Percentiles rank a stretch among this genome's conserved stretches.
Evolutionary conservation across 2,888 invertebrate genomes (phyloP).

Genomic region (Therioaphis trifolii): DNA sequence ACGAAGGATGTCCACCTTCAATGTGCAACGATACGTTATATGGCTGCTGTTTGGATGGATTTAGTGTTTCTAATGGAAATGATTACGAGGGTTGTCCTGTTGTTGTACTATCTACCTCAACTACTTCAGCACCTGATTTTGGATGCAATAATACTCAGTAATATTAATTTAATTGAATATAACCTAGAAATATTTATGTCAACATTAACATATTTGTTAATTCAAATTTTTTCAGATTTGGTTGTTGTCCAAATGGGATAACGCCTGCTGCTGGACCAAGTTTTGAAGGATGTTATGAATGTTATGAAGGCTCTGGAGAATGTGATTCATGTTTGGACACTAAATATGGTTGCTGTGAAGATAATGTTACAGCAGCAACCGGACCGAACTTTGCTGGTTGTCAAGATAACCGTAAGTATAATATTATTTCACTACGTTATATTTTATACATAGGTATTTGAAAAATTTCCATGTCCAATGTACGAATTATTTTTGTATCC

Average conservation of each 20-base stretch:
- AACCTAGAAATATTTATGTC: background rate
- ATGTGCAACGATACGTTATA: conserved; percentile 83
- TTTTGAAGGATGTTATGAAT: conserved; percentile 71
- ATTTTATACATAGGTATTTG: no score
- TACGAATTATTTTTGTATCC: no score
- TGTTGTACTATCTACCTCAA: background rate
- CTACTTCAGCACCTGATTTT: conserved; percentile 25
- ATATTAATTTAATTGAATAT: conserved; percentile 16
- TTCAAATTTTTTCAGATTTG: conserved; percentile 71
- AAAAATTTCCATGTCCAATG: no score
- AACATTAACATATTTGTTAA: conserved; percentile 1
- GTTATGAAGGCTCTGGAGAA: conserved; percentile 63
- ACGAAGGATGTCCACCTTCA: conserved; percentile 81
- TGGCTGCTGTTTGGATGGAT: conserved; percentile 87
- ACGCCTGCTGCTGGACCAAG: conserved; percentile 80
- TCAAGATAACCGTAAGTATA: conserved; percentile 63
- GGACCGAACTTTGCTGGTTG: conserved; percentile 82
- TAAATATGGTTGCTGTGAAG: conserved; percentile 84
- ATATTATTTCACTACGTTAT: no score
- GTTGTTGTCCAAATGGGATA: conserved; percentile 89
- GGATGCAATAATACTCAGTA: conserved; percentile 41
- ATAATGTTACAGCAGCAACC: conserved; percentile 81
- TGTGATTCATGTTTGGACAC: conserved; percentile 79
- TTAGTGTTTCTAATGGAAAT: conserved; percentile 82
- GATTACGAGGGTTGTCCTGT: conserved; percentile 84